Base-by-base conservation (phyloP, 1,140 invertebrate species). In the Chlorops oryzae region DNA sequence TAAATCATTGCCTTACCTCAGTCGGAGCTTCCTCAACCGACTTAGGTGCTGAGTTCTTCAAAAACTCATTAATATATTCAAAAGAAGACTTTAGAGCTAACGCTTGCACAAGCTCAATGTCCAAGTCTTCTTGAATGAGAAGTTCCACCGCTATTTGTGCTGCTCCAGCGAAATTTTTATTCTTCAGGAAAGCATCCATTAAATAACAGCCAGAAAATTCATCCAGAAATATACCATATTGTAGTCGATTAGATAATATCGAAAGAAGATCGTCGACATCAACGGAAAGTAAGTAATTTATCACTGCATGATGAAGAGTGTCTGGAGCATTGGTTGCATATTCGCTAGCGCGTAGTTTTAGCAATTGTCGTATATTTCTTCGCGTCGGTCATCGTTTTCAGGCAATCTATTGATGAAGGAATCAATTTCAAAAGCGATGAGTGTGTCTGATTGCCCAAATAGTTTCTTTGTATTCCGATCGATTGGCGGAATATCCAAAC, bases 191-290 rank as follows among this genome's bases (percentile, higher is more conserved):
- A 25, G 78, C 74, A 61, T 96, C 84, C 74, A 97, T 79, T n/a
- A 94, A 70, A 13, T 95, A 74, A 73, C 91, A 92, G 35, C 81
- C 83, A 34, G 79, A 75, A 59, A 85, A 85, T 47, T 83, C 71
- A 74, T 97, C 90, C 13, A 90, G 78, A 65, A 96, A 96, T 24
- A 98, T 73, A 2, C 95, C 94, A 75, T 89, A 96, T 61, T 87
- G 87, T 10, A 92, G 71, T 41, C 91, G 81, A 65, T 93, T 84
- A 58, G 86, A 79, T 13, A 97, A 70, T 13, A 93, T 77, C 20
- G 78, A 68, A 2, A 92, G 56, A 12, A 96, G 72, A 23, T 85
- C 77, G 12, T 88, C 72, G 1, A 74, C 54, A 23, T 65, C 56
- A 51, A 80, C 73, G 1, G n/a, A n/a, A n/a, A n/a, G n/a, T n/a